Conservation (phyloP, 2,888 invertebrate species). For the Scotopteryx bipunctaria region DNA sequence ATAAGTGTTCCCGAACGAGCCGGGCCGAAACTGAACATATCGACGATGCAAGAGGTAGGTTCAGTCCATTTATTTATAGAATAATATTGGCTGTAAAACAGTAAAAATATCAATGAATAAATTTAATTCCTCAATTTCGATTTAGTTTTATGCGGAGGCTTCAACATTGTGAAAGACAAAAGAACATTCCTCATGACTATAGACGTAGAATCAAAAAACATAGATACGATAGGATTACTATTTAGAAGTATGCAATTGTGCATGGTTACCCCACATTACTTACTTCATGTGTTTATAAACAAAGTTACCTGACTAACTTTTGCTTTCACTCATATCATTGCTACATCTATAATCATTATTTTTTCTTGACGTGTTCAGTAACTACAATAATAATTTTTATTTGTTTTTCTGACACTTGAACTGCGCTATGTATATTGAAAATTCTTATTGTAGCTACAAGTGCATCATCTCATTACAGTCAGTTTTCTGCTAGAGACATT, state of each 20-base stretch:
- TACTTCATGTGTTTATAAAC: conserved; percentile 84
- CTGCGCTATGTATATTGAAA: conserved; percentile 28
- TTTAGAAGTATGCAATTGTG: conserved; percentile 70
- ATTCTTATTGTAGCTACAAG: conserved; percentile 49
- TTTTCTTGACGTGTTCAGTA: neutral
- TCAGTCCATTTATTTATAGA: conserved; percentile 62
- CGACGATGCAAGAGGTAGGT: conserved; percentile 79
- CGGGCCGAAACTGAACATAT: conserved; percentile 73
- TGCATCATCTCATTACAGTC: conserved; percentile 2
- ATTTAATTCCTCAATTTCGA: conserved; percentile 77
- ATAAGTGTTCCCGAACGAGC: conserved; percentile 74
- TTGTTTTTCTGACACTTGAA: neutral
- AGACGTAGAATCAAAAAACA: conserved; percentile 66
- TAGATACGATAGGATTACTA: conserved; percentile 57
- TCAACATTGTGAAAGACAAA: conserved; percentile 58
- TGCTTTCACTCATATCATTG: conserved; percentile 63
- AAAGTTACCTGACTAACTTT: conserved; percentile 80
- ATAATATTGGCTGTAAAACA: conserved; percentile 45
- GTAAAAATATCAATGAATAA: conserved; percentile 4
- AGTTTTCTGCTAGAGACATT: conserved; percentile 42
- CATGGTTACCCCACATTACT: conserved; percentile 77
- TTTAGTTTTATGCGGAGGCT: conserved; percentile 73
- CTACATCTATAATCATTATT: conserved; percentile 48
- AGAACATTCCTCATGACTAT: conserved; percentile 81
- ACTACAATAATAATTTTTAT: conserved; percentile 17